These are phyloP conservation scores for Tetramorium bicarinatum DNA, from an alignment of 2,888 invertebrate species.

Conservation along the genomic window DNA sequence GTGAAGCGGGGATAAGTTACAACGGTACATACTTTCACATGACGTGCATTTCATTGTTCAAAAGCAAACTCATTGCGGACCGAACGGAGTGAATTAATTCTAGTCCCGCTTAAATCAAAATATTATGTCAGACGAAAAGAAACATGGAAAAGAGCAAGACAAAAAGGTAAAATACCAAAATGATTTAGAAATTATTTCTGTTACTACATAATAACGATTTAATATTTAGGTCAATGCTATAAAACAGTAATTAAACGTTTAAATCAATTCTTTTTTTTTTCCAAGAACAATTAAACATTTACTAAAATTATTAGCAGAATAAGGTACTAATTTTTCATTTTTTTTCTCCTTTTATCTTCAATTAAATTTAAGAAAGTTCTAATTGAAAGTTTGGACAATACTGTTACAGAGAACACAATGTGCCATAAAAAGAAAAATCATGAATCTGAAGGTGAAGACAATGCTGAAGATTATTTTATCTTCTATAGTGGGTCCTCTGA, in stretches of 20 bases:
- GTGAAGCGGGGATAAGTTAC: slow-evolving; percentile 62
- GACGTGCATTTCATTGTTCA: background rate
- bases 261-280: background rate
- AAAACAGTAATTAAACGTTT: background rate
- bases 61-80: background rate
- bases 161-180: slow-evolving; percentile 47
- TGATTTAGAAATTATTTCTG: slow-evolving; percentile 8
- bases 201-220: background rate
- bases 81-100: background rate
- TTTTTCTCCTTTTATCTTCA: background rate
- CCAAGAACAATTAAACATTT: background rate
- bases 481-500: slow-evolving; percentile 72
- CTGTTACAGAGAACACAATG: slow-evolving; percentile 59
- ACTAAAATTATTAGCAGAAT: background rate
- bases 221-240: background rate
- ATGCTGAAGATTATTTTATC: slow-evolving; percentile 77
- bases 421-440: slow-evolving; percentile 59
- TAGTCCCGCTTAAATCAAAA: slow-evolving; percentile 25
- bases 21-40: slow-evolving; percentile 77
- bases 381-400: background rate
- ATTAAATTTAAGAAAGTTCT: slow-evolving; percentile 23
- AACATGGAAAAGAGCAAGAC: slow-evolving; percentile 34
- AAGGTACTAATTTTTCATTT: background rate
- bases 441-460: slow-evolving; percentile 78
- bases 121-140: slow-evolving; percentile 63